phyloP scores from a whole-genome alignment of 2,113 vertebrate species.

The Scomber japonicus region DNA sequence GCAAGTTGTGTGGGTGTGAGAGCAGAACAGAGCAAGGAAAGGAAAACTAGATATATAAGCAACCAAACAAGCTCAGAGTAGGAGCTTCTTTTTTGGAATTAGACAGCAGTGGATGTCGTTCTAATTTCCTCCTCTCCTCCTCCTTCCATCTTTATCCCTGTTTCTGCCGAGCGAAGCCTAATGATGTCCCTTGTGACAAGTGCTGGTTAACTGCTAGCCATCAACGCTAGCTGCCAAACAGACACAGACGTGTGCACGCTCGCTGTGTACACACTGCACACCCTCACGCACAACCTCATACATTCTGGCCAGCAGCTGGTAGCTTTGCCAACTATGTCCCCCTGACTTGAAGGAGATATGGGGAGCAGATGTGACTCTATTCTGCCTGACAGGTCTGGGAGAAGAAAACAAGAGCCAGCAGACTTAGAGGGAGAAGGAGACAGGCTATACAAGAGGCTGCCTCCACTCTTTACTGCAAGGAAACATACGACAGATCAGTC shows the following conservation, averaged over 20 bases:
- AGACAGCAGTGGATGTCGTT: constrained; percentile 58
- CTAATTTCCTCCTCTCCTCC: constrained; percentile 60
- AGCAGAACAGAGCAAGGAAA: constrained; percentile 48
- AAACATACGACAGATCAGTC: constrained; percentile 43
- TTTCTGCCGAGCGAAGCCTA: constrained; percentile 76
- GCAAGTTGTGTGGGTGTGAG: constrained; percentile 37
- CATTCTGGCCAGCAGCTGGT: constrained; percentile 76
- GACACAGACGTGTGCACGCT: constrained; percentile 14
- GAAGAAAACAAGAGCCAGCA: constrained; percentile 64
- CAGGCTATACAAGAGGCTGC: background rate
- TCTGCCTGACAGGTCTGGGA: constrained; percentile 75
- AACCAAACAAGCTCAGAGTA: constrained; percentile 22
- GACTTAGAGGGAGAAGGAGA: background rate
- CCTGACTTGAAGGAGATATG: constrained; percentile 77
- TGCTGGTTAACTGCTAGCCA: constrained; percentile 72
- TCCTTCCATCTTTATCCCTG: constrained; percentile 56
- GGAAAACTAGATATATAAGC: constrained; percentile 23
- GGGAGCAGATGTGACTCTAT: constrained; percentile 83
- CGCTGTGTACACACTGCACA: constrained; percentile 14
- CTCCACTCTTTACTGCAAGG: constrained; percentile 21
- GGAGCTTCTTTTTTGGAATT: constrained; percentile 50
- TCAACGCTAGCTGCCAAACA: constrained; percentile 39
- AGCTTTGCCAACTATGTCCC: constrained; percentile 77
- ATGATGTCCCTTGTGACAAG: constrained; percentile 84
- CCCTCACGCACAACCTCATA: background rate